Evolutionary conservation across 2,888 invertebrate genomes (phyloP), one percentile per base, ranked within the genome.

Genomic region (Aspidapion aeneum): DNA sequence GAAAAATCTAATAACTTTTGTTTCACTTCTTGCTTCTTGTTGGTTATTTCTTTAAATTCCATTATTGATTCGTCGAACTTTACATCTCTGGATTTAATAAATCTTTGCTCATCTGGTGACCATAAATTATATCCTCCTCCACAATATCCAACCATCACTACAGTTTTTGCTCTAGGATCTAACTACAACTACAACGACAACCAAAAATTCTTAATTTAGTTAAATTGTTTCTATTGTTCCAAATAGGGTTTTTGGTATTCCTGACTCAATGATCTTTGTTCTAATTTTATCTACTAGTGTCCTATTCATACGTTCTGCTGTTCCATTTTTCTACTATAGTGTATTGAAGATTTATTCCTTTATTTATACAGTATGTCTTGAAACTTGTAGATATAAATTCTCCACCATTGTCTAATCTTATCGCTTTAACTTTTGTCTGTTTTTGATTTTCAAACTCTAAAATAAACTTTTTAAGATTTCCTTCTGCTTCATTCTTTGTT

Each of bases 141-240:
- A 61, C 58, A 63, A 57, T 63, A 67, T 21, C 65, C 63, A 12
- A 64, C 59, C 49, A 66, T 55, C n/a, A 63, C 61, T 54, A 35
- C 60, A 18, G 51, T 22, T 49, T 57, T 57, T 20, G 63, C 63
- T 58, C 56, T 62, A 19, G 35, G 21, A 1, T 65, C 63, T 19
- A 65, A 18, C 52, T 63, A 57, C 63, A 48, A 16, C 20, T 21
- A 21, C 57, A n/a, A n/a, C n/a, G n/a, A n/a, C n/a, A n/a, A n/a
- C n/a, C n/a, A n/a, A n/a, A n/a, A n/a, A n/a, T n/a, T n/a, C n/a
- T n/a, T n/a, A n/a, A n/a, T n/a, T n/a, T n/a, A n/a, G n/a, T n/a
- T n/a, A n/a, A n/a, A n/a, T n/a, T n/a, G n/a, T n/a, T n/a, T n/a
- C n/a, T n/a, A n/a, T n/a, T n/a, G n/a, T n/a, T n/a, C n/a, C n/a